Evolutionary conservation across 1,140 invertebrate species (phyloP).

Genomic region (Melitaea cinxia): DNA sequence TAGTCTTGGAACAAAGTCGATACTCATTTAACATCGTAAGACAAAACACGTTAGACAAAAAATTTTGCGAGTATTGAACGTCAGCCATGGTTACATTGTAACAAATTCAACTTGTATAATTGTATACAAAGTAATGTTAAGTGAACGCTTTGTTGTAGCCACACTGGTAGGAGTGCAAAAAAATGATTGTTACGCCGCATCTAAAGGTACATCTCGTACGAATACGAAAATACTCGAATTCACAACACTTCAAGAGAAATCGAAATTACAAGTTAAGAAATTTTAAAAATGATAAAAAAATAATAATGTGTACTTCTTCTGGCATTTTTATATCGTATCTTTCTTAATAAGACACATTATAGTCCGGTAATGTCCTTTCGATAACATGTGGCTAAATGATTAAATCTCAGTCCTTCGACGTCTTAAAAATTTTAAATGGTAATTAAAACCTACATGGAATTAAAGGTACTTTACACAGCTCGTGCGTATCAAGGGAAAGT

Average conservation of each 20-base stretch:
- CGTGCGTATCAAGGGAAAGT: conserved; percentile 24
- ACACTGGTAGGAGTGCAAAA: conserved; percentile 47
- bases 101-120: conserved; percentile 48
- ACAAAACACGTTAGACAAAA: no score
- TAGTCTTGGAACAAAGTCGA: no score
- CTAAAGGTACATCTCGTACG: conserved; percentile 38
- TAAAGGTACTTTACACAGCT: neutral
- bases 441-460: conserved; percentile 6
- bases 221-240: conserved; percentile 24
- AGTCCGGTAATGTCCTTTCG: neutral
- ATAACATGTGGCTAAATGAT: neutral
- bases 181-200: conserved; percentile 42
- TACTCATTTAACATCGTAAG: no score
- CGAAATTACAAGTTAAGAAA: no score
- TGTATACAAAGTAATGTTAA: conserved; percentile 52
- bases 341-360: no score
- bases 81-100: conserved; percentile 19
- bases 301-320: no score
- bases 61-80: neutral
- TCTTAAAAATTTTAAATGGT: conserved; percentile 4
- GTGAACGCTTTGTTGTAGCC: conserved; percentile 51
- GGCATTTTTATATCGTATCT: no score
- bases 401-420: neutral
- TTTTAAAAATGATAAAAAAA: no score
- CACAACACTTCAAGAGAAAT: no score